Evolutionary conservation across 2,888 invertebrate species (phyloP).

Genomic region (Drosophila conformis): DNA sequence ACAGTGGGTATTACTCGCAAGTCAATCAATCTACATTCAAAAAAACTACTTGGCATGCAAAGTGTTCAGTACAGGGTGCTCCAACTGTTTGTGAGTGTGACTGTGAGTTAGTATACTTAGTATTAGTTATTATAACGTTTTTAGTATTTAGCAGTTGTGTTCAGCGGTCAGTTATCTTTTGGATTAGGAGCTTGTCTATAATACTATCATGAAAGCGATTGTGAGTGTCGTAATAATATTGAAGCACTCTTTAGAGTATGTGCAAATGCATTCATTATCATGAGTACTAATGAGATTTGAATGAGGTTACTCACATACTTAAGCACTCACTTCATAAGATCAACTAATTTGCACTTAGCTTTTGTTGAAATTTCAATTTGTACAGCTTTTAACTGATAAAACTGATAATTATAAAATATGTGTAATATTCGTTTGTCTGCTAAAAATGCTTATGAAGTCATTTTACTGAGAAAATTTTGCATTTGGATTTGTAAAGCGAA

Average conservation of each 20-base stretch:
- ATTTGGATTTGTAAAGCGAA: not conserved
- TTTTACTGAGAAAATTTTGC: not conserved
- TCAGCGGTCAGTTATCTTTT: slow-evolving; percentile 8
- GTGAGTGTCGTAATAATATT: not conserved
- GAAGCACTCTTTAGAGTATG: not conserved
- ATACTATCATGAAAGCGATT: slow-evolving; percentile 7
- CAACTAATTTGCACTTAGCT: not conserved
- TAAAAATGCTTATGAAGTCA: not conserved
- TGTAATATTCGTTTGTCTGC: not conserved
- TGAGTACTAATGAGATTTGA: not conserved
- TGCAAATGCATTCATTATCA: not conserved
- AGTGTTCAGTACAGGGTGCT: slow-evolving; percentile 51
- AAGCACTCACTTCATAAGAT: not conserved
- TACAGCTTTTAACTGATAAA: not conserved
- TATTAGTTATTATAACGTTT: slow-evolving; percentile 7
- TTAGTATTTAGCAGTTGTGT: slow-evolving; percentile 7
- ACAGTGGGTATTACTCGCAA: slow-evolving; percentile 32
- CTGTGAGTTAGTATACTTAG: slow-evolving; percentile 19
- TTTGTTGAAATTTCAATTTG: not conserved
- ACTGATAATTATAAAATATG: not conserved
- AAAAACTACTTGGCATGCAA: slow-evolving; percentile 44
- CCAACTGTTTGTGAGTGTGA: slow-evolving; percentile 25
- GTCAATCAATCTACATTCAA: slow-evolving; percentile 33
- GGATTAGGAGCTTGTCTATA: not conserved
- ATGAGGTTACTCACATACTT: not conserved